A percentile compares a stretch with the other conserved stretches of the same genome.
Conservation (phyloP, 2,113 vertebrate species). For the Plecturocebus donacophilus region DNA sequence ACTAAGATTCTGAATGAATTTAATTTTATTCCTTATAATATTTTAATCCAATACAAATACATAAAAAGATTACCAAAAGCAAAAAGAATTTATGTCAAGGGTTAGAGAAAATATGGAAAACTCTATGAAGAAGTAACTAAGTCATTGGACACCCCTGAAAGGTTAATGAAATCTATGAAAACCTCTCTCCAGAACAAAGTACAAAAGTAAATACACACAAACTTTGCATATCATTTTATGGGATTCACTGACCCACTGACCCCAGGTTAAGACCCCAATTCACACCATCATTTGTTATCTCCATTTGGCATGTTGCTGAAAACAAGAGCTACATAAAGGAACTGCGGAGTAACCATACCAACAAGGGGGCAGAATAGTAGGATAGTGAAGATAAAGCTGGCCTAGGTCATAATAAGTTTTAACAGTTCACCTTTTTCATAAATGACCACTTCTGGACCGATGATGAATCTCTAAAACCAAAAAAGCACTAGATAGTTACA, state of each 20-base stretch:
- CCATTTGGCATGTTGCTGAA: background rate
- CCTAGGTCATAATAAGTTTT: background rate
- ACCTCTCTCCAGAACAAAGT: background rate
- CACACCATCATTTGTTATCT: constrained; percentile 42
- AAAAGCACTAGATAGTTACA: background rate
- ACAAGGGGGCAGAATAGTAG: background rate
- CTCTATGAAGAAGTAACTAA: constrained; percentile 34
- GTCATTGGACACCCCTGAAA: background rate
- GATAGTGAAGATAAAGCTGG: background rate
- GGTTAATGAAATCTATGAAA: background rate
- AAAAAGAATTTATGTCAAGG: constrained; percentile 4
- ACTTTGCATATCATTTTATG: background rate
- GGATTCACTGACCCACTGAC: constrained; percentile 29
- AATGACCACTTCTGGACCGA: background rate
- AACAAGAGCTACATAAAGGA: constrained; percentile 2
- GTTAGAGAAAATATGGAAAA: background rate
- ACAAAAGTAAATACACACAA: background rate
- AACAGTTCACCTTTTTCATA: background rate
- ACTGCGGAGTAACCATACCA: background rate
- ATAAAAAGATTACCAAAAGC: constrained; percentile 10
- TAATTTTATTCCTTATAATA: constrained; percentile 7
- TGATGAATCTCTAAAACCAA: background rate
- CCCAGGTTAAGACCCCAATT: constrained; percentile 50
- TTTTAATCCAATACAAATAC: constrained; percentile 24
- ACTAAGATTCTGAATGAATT: constrained; percentile 19